Evolutionary conservation across 2,888 invertebrate species (phyloP).

Genomic region (Nemurella pictetii): DNA sequence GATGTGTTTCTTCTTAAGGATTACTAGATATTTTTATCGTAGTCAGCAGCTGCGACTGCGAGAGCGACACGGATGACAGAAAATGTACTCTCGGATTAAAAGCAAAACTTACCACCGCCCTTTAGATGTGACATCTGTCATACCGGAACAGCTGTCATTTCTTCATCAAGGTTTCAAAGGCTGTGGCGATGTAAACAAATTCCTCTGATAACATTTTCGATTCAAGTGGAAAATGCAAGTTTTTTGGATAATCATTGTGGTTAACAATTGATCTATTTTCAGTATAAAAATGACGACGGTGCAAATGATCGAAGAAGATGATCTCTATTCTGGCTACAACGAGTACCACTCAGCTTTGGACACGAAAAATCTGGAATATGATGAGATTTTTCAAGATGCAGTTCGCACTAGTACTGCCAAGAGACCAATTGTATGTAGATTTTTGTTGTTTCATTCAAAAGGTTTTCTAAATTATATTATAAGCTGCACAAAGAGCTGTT

Average conservation of each 20-base stretch:
- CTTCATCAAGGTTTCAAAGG: background rate
- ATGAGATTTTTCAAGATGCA: constrained; percentile 75
- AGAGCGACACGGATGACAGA: background rate
- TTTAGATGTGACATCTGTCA: no score
- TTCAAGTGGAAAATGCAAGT: no score
- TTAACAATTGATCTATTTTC: no score
- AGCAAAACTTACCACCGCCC: no score
- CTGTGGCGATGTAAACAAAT: background rate
- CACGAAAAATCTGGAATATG: constrained; percentile 69
- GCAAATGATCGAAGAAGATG: constrained; percentile 58
- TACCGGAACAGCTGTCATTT: no score
- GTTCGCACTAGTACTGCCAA: constrained; percentile 74
- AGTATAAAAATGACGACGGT: constrained; percentile 27
- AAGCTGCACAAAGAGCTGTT: no score
- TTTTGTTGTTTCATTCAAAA: no score
- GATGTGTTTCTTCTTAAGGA: background rate
- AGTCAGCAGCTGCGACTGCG: background rate
- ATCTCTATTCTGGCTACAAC: constrained; percentile 69
- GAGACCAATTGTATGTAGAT: constrained; percentile 66
- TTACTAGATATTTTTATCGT: background rate
- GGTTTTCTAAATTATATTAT: no score
- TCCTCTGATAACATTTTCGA: no score
- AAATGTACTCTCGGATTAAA: no score
- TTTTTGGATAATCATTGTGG: no score
- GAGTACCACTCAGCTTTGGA: constrained; percentile 67